Percentiles rank a stretch among this genome's conserved stretches.
phyloP scores from a whole-genome alignment of 1,140 invertebrate genomes.

The Pteromalus puparum region DNA sequence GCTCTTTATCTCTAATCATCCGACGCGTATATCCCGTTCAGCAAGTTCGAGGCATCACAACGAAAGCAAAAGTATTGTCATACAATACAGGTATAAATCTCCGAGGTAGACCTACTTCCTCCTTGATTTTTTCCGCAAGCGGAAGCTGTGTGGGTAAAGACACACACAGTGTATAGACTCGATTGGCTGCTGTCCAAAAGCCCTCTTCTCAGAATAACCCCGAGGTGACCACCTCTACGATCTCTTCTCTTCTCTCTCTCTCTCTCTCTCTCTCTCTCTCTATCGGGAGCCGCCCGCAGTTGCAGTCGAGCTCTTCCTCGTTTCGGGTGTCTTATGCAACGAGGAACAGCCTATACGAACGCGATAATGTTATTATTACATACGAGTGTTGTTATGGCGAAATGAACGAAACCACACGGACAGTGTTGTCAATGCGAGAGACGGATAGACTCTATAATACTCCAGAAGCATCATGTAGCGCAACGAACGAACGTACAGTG shows the following conservation, averaged over 20 bases:
- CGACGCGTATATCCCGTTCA: conserved; percentile 14
- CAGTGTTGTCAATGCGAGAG: background rate
- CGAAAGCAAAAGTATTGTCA: background rate
- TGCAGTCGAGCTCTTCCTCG: conserved; percentile 65
- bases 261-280: background rate
- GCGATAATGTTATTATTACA: too few relatives aligned
- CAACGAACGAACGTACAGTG: background rate
- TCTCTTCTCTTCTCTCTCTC: conserved; percentile 49
- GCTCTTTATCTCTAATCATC: conserved; percentile 10
- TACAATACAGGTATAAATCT: background rate
- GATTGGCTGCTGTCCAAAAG: conserved; percentile 62
- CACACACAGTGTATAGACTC: background rate
- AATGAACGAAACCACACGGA: background rate
- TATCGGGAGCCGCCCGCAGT: conserved; percentile 63
- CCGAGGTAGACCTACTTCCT: background rate
- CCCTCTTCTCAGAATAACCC: conserved; percentile 71
- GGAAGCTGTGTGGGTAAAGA: background rate
- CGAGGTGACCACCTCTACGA: conserved; percentile 69
- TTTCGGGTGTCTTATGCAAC: conserved; percentile 59
- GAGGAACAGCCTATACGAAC: background rate
- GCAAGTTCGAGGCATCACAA: too few relatives aligned
- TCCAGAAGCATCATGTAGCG: background rate
- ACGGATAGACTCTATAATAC: background rate
- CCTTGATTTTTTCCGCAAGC: background rate
- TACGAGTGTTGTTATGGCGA: background rate